Conservation (phyloP, 2,888 invertebrate genomes). For the Halictus ligatus region DNA sequence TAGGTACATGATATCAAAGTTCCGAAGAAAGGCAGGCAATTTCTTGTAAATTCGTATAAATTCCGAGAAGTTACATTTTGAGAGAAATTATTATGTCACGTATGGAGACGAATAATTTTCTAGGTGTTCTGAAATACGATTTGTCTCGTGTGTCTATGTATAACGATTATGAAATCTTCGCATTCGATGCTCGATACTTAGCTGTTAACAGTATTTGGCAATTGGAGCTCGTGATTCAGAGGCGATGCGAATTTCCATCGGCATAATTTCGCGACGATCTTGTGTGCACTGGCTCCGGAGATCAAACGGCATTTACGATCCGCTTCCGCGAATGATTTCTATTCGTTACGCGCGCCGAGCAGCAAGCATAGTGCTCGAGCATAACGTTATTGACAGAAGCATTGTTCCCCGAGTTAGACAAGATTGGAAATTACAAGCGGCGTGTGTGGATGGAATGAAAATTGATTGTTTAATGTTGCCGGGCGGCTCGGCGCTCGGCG, state of each 20-base stretch:
- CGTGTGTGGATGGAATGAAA: background rate
- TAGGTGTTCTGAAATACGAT: no score
- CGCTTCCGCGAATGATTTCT: conserved; percentile 1
- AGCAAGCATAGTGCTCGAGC: background rate
- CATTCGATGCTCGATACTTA: background rate
- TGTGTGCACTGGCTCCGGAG: background rate
- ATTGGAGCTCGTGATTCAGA: background rate
- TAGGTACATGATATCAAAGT: background rate
- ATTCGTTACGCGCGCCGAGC: background rate
- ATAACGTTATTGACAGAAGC: background rate
- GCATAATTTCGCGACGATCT: conserved; percentile 4
- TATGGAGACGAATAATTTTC: no score
- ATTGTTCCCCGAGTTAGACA: background rate
- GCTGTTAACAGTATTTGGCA: background rate
- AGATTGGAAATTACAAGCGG: background rate
- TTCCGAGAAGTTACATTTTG: background rate
- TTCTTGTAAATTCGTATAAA: background rate
- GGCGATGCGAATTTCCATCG: background rate
- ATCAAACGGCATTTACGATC: conserved; percentile 28
- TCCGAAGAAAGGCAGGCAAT: background rate
- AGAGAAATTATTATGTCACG: background rate
- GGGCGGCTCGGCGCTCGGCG: background rate
- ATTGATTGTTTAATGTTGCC: conserved; percentile 3
- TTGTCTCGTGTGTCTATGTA: background rate
- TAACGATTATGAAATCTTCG: background rate